Evolutionary conservation across 2,888 invertebrate genomes (phyloP), one percentile per base, ranked within the genome.

Genomic region (Acanthopleura granulata): DNA sequence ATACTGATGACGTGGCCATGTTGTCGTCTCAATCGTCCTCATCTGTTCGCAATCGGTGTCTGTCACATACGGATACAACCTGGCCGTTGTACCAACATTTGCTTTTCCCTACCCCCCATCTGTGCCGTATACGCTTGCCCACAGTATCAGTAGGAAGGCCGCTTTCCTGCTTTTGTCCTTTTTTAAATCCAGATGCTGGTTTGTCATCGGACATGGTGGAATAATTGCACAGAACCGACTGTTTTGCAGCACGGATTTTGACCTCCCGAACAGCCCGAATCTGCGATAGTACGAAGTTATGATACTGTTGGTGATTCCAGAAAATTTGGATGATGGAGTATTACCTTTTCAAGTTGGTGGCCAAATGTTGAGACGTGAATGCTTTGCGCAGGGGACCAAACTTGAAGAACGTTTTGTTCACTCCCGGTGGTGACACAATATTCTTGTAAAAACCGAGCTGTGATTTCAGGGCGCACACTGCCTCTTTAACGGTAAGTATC

Each of bases 361-460:
- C 14, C 27, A 66, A 25, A 22, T 66, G 66, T 27, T 66, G 22
- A 14, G 6, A 27, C 4, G 66, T 27, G 29, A 66, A 66, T 15
- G 66, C 27, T 25, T 66, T 66, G 15, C 25, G 12, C 16, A 27
- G 3, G 25, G 4, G 66, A 27, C 66, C 6, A 25, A 66, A 27
- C 3, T 66, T 22, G 16, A 66, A 66, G 15, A 22, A 6, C 25
- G 29, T 66, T 27, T 66, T 66, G 25, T 22, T 6, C 16, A 25
- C 29, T 22, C 66, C 66, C 18, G 66, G 66, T 16, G 66, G 66
- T 18, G 15, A 27, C 15, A 66, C 29, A 66, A 66, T 25, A 27
- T 18, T 66, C 29, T 66, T 66, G 25, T 66, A 66, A 66, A n/a
- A n/a, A n/a, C n/a, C n/a, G n/a, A 27, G 25, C 66, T 15, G 66